Base-by-base conservation (phyloP, 2,113 vertebrate genomes). In the Scytalopus superciliaris region DNA sequence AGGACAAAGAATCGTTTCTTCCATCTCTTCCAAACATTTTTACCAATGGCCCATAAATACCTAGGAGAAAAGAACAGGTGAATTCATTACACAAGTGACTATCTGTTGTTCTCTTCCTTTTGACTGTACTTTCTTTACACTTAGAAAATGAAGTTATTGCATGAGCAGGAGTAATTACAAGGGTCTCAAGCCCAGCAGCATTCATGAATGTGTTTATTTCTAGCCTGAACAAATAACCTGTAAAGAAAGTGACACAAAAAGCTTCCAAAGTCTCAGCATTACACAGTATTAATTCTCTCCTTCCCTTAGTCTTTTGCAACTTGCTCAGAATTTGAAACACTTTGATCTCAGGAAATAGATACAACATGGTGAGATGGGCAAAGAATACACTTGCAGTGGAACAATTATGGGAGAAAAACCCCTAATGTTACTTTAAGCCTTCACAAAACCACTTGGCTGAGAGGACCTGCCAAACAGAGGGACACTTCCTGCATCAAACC, bases 21-120 rank as follows among this genome's bases (percentile, higher is more conserved):
- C 99, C 99, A 99, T 96, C 99, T 99, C 97, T 99, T 99, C 99
- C 99, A 99, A 87, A 99, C 99, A 42, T 99, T 99, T 97, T 99
- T 99, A 93, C 99, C 99, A 62, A 99, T 99, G 89, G 98, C 98
- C 99, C 99, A 99, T 66, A 99, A 98, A 97, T 99, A 99, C 93
- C 99, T 99, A 98, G 52, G 57, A 91, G 57, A 92, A 87, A 97
- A 93, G 69, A 92, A 94, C 3, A 94, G 40, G 18, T 39, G 27
- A 70, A 81, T 93, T 93, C 55, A 98, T 72, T 49, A 79, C 45
- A 28, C 13, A 49, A 84, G 9, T 30, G 9, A 72, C n/a, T 27
- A 35, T 18, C 27, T 24, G 21, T 19, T 55, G 10, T 47, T 30
- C 25, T 88, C 27, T 45, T 55, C 35, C 13, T 55, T 69, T 66